Percentiles rank a stretch among this genome's conserved stretches.
These are phyloP conservation scores for Athene cunicularia DNA, from an alignment of 2,113 vertebrate species.

Conservation along the genomic window DNA sequence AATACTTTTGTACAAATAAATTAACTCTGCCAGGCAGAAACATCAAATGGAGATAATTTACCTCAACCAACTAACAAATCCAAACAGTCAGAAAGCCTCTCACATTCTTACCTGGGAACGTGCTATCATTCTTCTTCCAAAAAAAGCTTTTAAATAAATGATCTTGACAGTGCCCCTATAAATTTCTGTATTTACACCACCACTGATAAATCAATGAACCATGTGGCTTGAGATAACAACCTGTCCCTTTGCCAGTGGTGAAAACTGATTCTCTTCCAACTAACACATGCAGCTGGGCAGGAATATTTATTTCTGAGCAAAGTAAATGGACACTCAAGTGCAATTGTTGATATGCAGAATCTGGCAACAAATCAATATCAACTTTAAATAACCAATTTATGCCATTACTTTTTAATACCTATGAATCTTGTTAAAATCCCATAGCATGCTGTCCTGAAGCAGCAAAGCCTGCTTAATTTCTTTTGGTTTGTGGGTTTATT, in stretches of 20 bases:
- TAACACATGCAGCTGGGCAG: constrained; percentile 9
- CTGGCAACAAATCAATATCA: constrained; percentile 59
- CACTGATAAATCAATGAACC: constrained; percentile 53
- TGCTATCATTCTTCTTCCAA: neutral
- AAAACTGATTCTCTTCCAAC: constrained; percentile 41
- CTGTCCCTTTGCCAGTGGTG: constrained; percentile 40
- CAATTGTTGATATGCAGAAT: constrained; percentile 46
- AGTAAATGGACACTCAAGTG: constrained; percentile 46
- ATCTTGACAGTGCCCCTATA: constrained; percentile 38
- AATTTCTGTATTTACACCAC: constrained; percentile 38
- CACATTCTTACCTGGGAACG: neutral
- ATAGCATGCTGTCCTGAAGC: neutral
- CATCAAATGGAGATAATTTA: constrained; percentile 55
- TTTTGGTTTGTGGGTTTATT: constrained; percentile 37
- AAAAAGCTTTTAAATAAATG: constrained; percentile 16
- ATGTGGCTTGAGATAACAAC: constrained; percentile 39
- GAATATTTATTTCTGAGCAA: constrained; percentile 61
- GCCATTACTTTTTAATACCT: constrained; percentile 37
- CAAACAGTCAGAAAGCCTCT: constrained; percentile 1
- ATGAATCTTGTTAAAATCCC: constrained; percentile 37
- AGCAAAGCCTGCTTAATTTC: neutral
- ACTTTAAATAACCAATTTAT: constrained; percentile 38
- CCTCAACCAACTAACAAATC: neutral
- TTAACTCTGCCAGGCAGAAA: constrained; percentile 56
- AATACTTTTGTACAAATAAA: constrained; percentile 65